Conservation (phyloP, 2,113 vertebrate species). For the Ariopsis seemanni region DNA sequence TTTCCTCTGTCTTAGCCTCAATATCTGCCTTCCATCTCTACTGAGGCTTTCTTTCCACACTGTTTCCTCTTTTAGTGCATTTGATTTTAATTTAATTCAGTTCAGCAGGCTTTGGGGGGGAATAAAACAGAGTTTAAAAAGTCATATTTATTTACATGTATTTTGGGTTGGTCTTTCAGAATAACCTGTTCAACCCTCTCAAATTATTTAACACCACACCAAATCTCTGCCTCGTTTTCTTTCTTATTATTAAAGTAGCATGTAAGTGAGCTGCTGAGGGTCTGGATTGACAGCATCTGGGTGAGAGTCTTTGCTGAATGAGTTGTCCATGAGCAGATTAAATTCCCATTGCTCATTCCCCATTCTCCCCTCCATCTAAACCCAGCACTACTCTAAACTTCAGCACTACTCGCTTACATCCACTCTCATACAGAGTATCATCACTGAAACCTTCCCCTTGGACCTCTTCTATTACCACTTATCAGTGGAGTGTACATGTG, state of each 20-base stretch:
- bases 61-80: neutral
- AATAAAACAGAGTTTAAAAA: neutral
- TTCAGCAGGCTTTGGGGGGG: neutral
- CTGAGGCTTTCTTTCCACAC: neutral
- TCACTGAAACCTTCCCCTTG: conserved; percentile 28
- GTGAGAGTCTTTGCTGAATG: conserved; percentile 51
- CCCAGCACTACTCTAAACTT: neutral
- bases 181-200: neutral
- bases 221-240: neutral
- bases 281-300: conserved; percentile 46
- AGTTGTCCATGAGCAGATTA: conserved; percentile 50
- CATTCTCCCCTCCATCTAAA: conserved; percentile 33
- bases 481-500: conserved; percentile 42
- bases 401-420: conserved; percentile 18
- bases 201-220: neutral
- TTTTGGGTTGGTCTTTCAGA: neutral
- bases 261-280: conserved; percentile 10
- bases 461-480: conserved; percentile 43
- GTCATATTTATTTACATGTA: conserved; percentile 8
- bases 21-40: conserved; percentile 28
- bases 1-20: conserved; percentile 34
- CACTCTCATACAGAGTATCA: conserved; percentile 23
- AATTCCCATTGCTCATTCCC: conserved; percentile 53
- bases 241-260: conserved; percentile 28
- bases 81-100: conserved; percentile 7